A percentile compares a stretch with the other conserved stretches of the same genome.
Conservation (phyloP, 2,888 invertebrate genomes). For the Ennomos erosarius region DNA sequence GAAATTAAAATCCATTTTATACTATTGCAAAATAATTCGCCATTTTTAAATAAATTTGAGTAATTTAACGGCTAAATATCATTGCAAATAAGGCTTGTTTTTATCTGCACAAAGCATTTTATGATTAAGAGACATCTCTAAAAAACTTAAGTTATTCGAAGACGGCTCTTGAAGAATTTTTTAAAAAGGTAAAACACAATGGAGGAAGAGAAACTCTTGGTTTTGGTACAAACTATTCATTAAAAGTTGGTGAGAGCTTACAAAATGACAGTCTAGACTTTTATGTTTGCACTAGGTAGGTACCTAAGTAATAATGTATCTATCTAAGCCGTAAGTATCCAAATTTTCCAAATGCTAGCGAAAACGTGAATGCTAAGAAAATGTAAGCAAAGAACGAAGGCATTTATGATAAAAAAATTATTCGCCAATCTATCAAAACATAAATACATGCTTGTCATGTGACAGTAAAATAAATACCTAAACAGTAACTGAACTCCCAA, state of each 20-base stretch:
- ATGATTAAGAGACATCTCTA: conserved; percentile 4
- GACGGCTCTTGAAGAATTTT: conserved; percentile 22
- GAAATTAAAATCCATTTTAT: no score
- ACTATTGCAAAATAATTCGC: no score
- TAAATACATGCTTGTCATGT: no score
- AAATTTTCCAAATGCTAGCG: not conserved
- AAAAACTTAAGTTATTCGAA: conserved; percentile 14
- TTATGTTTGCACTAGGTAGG: not conserved
- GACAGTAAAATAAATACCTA: no score
- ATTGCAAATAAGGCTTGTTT: conserved; percentile 13
- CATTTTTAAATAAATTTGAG: no score
- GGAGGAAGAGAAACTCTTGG: conserved; percentile 35
- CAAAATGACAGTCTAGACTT: conserved; percentile 38
- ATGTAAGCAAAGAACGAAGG: no score
- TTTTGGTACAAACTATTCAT: conserved; percentile 49
- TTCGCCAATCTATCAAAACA: no score
- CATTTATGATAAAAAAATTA: no score
- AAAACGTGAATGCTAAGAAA: no score
- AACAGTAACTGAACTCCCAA: no score
- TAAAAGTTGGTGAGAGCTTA: conserved; percentile 48
- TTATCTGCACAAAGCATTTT: conserved; percentile 16
- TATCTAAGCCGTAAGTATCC: conserved; percentile 25
- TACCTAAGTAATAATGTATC: no score
- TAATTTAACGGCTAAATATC: conserved; percentile 3
- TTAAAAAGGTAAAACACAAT: conserved; percentile 28